Evolutionary conservation across 2,797 vertebrate genomes (phyloP), one percentile per base, ranked within the genome.

Genomic region (Ceyx erithaca): DNA sequence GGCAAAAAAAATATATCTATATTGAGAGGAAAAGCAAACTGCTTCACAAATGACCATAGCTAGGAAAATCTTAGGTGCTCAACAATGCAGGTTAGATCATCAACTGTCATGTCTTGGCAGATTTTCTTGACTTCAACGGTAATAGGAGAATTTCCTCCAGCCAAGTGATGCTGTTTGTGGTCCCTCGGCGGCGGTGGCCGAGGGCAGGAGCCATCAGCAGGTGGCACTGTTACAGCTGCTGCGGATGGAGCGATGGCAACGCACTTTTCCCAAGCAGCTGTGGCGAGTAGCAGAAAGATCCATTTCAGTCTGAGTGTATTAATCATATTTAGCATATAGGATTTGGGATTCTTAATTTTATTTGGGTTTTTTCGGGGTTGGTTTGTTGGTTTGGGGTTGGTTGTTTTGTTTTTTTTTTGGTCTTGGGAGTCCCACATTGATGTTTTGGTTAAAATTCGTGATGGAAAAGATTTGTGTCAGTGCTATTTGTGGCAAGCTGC

Each of bases 211-310:
- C 64, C 59, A 82, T 68, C 72, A 75, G 21, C 79, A 87, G 79
- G n/a, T 75, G 79, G 79, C 79, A 75, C 64, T 82, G 61, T 68
- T 41, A 92, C 16, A 66, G 33, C 61, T 87, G 19, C 69, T 35
- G 48, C 40, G 7, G 41, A 13, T 35, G 8, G 41, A 13, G 5
- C 3, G 37, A 25, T 2, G 5, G 5, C 12, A 11, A 5, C 3
- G 4, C 6, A 2, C 80, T 40, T 43, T 40, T 84, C 11, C 1
- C 9, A 43, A 43, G 49, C 10, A 71, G 14, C 46, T 75, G 13
- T 5, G 68, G 12, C 12, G 7, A 46, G 58, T 3, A 71, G 57
- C 26, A 61, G 25, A 51, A 72, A 43, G 66, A 68, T 46, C 37
- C 6, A 12, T 35, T 68, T 64, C 40, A 55, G 10, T 10, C 25